Percentiles rank a stretch among this genome's conserved stretches.
These are phyloP conservation scores for Erebia epiphron DNA, from an alignment of 2,888 invertebrate genomes.

Conservation along the genomic window DNA sequence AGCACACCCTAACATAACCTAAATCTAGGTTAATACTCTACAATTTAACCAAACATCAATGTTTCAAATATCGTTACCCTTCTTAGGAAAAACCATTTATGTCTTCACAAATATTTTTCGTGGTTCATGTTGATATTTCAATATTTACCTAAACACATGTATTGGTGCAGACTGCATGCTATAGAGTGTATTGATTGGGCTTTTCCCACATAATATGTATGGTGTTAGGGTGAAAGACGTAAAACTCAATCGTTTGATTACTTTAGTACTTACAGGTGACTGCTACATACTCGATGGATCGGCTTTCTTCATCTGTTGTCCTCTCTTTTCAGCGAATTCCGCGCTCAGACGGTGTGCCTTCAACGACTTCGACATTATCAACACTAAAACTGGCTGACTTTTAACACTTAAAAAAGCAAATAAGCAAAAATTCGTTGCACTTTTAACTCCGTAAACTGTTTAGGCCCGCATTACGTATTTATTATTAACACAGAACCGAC, in stretches of 20 bases:
- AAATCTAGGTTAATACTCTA: neutral
- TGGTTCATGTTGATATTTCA: neutral
- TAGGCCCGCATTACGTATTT: conserved; percentile 47
- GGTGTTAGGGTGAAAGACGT: conserved; percentile 1
- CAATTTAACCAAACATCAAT: neutral
- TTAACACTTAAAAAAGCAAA: conserved; percentile 49
- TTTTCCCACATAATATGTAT: conserved; percentile 4
- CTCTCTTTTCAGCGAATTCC: conserved; percentile 76
- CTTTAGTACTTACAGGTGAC: conserved; percentile 69
- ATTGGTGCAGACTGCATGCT: neutral
- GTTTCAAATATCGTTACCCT: neutral
- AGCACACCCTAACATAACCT: conserved; percentile 3
- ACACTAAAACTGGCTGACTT: conserved; percentile 18
- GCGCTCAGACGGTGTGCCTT: conserved; percentile 79
- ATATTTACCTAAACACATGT: neutral
- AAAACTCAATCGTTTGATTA: conserved; percentile 32
- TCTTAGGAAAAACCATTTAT: neutral
- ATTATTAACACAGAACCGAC: conserved; percentile 55
- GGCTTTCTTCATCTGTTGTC: conserved; percentile 68
- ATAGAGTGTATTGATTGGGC: conserved; percentile 7
- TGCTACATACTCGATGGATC: conserved; percentile 77
- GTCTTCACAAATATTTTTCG: neutral
- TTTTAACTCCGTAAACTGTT: conserved; percentile 40
- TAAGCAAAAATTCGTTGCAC: conserved; percentile 49
- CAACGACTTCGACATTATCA: conserved; percentile 74